These are phyloP conservation scores for Panagrolaimus sp. DNA, from an alignment of 1,140 invertebrate species.

Conservation along the genomic window DNA sequence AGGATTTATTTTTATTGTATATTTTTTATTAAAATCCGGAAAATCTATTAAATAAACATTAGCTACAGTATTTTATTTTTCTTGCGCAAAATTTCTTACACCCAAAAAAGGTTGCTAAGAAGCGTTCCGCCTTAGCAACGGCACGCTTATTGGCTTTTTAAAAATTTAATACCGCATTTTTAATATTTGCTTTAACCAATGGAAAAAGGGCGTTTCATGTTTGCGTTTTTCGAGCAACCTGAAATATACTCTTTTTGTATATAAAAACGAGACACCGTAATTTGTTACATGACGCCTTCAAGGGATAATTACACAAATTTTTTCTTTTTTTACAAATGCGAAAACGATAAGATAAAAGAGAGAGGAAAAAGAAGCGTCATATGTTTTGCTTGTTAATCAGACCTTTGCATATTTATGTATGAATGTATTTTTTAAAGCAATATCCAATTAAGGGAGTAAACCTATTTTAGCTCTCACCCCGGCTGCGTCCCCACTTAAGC, in stretches of 20 bases:
- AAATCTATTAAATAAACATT: slow-evolving; percentile 11
- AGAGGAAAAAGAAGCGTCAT: neutral
- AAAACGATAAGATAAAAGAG: too few relatives aligned
- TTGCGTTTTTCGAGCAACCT: neutral
- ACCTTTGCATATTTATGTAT: slow-evolving; percentile 15
- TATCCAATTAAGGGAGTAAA: slow-evolving; percentile 14
- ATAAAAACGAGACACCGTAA: neutral
- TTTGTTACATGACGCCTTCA: slow-evolving; percentile 1
- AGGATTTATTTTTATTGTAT: neutral
- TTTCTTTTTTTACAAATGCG: too few relatives aligned
- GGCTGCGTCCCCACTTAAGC: slow-evolving; percentile 11
- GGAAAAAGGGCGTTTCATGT: neutral
- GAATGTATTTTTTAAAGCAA: neutral
- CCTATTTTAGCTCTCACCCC: slow-evolving; percentile 10
- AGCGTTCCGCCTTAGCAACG: neutral
- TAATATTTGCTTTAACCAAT: slow-evolving; percentile 4
- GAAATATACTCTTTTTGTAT: neutral
- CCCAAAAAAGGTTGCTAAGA: neutral
- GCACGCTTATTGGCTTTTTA: neutral
- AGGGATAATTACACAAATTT: neutral
- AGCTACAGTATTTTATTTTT: neutral
- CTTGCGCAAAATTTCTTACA: neutral
- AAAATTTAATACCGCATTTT: neutral
- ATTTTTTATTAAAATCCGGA: neutral
- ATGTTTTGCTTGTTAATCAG: slow-evolving; percentile 13